A percentile compares a stretch with the other conserved stretches of the same genome.
phyloP scores from a whole-genome alignment of 2,888 invertebrate species.

The Spialia ferax region DNA sequence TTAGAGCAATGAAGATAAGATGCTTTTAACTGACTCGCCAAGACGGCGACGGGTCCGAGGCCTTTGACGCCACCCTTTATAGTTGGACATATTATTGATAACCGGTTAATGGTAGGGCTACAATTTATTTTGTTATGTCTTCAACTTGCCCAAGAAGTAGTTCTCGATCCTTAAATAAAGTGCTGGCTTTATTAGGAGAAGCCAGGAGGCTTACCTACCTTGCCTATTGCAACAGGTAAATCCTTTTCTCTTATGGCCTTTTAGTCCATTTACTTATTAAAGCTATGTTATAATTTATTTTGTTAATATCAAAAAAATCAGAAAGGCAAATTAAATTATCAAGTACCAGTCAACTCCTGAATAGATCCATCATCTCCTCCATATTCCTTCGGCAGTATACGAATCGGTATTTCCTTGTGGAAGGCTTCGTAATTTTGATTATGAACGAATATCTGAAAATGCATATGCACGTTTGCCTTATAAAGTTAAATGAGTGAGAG shows the following conservation, averaged over 20 bases:
- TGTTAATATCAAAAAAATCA: neutral
- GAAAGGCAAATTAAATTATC: neutral
- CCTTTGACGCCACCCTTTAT: conserved; percentile 11
- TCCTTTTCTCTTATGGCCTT: neutral
- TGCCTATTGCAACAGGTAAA: too few relatives aligned
- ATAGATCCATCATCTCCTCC: conserved; percentile 84
- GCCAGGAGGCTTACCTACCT: neutral
- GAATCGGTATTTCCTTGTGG: conserved; percentile 79
- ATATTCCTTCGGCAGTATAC: conserved; percentile 84
- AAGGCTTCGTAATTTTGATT: conserved; percentile 76
- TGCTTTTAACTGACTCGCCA: conserved; percentile 33
- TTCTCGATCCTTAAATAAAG: neutral
- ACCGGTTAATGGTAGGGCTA: conserved; percentile 6
- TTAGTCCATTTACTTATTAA: too few relatives aligned
- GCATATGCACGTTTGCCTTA: neutral
- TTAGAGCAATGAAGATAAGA: conserved; percentile 34
- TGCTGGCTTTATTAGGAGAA: neutral
- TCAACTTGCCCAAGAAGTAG: neutral
- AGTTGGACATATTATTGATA: conserved; percentile 14
- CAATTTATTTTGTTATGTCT: neutral
- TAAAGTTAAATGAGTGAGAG: neutral
- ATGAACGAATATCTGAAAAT: conserved; percentile 80
- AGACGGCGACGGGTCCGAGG: conserved; percentile 18
- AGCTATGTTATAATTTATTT: too few relatives aligned
- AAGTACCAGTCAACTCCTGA: conserved; percentile 77